Conservation (phyloP, 2,113 vertebrate species). For the Butastur rufipennis region DNA sequence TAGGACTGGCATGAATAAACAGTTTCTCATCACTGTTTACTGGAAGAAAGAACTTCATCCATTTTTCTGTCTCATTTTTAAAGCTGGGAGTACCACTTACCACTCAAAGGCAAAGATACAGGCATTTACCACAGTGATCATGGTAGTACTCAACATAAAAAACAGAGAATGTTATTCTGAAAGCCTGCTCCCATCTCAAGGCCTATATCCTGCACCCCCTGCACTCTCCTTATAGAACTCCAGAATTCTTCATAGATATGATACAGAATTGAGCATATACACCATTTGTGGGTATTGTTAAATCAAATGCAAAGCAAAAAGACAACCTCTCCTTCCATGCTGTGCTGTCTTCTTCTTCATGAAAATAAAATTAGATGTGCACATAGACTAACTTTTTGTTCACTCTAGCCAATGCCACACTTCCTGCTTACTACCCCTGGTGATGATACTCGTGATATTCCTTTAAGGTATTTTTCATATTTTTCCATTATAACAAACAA, state of each 20-base stretch:
- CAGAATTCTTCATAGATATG: not conserved
- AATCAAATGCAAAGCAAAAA: not conserved
- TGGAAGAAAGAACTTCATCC: not conserved
- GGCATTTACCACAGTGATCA: not conserved
- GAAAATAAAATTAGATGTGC: not conserved
- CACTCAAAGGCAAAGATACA: not conserved
- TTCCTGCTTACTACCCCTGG: not conserved
- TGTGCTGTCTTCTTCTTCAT: not conserved
- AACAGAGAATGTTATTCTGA: not conserved
- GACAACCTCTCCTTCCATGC: not conserved
- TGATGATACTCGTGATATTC: not conserved
- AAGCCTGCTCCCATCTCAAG: not conserved
- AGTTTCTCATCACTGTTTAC: not conserved
- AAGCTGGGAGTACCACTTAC: not conserved
- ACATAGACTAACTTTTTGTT: not conserved
- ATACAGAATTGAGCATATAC: not conserved
- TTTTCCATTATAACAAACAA: not conserved
- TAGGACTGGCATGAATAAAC: not conserved
- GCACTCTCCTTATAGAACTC: not conserved
- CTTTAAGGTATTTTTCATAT: not conserved
- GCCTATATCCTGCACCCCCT: not conserved
- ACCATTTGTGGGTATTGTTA: not conserved
- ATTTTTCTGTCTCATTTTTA: not conserved
- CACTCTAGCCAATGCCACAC: not conserved
- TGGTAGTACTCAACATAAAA: not conserved